These are phyloP conservation scores for Listronotus oregonensis DNA, from an alignment of 1,140 invertebrate genomes.

Conservation along the genomic window DNA sequence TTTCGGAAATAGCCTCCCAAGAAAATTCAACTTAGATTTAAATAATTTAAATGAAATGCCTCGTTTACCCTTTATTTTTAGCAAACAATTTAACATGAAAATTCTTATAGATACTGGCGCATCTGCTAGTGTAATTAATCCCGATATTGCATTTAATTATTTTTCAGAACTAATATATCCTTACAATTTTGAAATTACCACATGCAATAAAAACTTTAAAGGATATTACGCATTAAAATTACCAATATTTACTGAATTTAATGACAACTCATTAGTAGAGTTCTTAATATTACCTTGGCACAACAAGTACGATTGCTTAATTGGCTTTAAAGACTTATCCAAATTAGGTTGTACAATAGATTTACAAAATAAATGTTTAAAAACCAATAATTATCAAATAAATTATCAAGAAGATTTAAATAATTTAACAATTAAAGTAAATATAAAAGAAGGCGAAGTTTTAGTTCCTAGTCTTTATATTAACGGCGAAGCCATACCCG, in stretches of 20 bases:
- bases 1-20: not conserved
- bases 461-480: not conserved
- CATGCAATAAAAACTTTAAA: slow-evolving; percentile 6
- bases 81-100: slow-evolving; percentile 3
- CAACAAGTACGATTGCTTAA: not conserved
- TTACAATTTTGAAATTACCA: slow-evolving; percentile 6
- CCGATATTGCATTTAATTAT: slow-evolving; percentile 11
- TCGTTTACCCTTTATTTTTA: not conserved
- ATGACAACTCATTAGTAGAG: not conserved
- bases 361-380: slow-evolving; percentile 6
- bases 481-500: not conserved
- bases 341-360: not conserved
- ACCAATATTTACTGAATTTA: slow-evolving; percentile 15
- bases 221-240: slow-evolving; percentile 1
- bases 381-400: not conserved
- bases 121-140: slow-evolving; percentile 16
- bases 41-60: slow-evolving; percentile 6
- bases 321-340: slow-evolving; percentile 3
- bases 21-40: slow-evolving; percentile 14
- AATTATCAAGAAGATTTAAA: not conserved
- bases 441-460: not conserved
- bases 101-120: slow-evolving; percentile 12
- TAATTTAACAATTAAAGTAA: no score
- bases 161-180: slow-evolving; percentile 6
- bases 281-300: slow-evolving; percentile 15